Conservation (phyloP, 2,888 invertebrate species). For the Agrotis puta region DNA sequence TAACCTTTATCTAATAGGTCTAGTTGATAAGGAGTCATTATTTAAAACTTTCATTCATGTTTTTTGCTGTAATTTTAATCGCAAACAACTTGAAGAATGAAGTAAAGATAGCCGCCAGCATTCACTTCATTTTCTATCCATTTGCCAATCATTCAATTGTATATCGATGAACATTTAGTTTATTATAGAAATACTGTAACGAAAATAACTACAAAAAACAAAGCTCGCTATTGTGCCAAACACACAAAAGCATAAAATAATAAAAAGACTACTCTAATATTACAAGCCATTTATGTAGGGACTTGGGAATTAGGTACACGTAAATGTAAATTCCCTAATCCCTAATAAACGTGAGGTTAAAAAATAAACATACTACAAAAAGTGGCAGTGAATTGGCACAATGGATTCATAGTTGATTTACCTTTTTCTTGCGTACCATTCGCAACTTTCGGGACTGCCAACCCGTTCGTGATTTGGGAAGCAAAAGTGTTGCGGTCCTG, state of each 20-base stretch:
- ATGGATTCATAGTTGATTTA: constrained; percentile 69
- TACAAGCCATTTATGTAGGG: constrained; percentile 16
- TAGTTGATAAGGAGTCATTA: neutral
- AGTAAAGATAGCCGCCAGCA: constrained; percentile 31
- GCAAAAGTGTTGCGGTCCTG: constrained; percentile 94
- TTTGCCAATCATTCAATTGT: constrained; percentile 59
- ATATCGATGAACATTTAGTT: constrained; percentile 35
- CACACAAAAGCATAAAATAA: constrained; percentile 8
- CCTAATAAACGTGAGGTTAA: constrained; percentile 14
- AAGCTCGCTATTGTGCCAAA: constrained; percentile 4
- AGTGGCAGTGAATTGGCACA: constrained; percentile 55
- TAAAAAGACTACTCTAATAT: neutral
- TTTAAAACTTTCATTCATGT: constrained; percentile 8
- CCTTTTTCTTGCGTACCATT: constrained; percentile 76
- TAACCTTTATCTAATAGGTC: too few species aligned
- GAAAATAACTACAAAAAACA: neutral
- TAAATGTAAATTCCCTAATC: neutral
- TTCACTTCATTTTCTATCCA: constrained; percentile 54
- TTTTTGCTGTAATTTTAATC: neutral
- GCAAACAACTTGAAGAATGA: neutral
- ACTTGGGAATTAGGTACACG: constrained; percentile 21
- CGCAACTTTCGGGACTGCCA: constrained; percentile 89
- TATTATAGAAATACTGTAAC: neutral
- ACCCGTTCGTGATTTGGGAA: constrained; percentile 93
- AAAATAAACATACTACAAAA: constrained; percentile 1